Base-by-base conservation (phyloP, 2,797 vertebrate genomes). In the Hozukius guyotensis region DNA sequence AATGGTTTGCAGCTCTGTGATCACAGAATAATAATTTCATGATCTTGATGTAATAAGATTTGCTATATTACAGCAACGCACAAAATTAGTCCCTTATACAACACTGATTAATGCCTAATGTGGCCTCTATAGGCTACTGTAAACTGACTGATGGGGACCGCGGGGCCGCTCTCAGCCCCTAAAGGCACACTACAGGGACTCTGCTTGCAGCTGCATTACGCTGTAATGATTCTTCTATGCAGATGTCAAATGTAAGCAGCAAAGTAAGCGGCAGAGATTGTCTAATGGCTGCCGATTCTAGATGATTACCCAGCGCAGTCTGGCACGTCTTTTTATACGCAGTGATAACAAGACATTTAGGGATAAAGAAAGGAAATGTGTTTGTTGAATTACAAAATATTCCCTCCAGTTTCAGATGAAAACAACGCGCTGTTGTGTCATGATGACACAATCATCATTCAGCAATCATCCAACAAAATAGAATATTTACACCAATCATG, bases 81-180 rank as follows among this genome's bases (percentile, higher is more conserved):
- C 61, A 65, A 9, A 29, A 60, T 65, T 22, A n/a, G 42, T 31
- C 34, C n/a, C 63, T 59, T n/a, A 67, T 34, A n/a, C 7, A 64
- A 16, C 53, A 42, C 8, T 70, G 24, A 76, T 68, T 22, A 34
- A 38, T 75, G 31, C 31, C 25, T 34, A 22, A 22, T 32, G 38
- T 67, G 53, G 25, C 62, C 72, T 27, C 60, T 29, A 12, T 8
- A 49, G 16, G 31, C 55, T 38, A 22, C 57, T 57, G n/a, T 78
- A 60, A 59, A 67, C 71, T 29, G 24, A 78, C 46, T 70, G 42
- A 16, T 59, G 49, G 72, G 57, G 68, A 74, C 78, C 7, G 4
- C 75, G 67, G 67, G 62, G 57, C 32, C 1, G 52, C 64, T 61
- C 56, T 29, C 20, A 31, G 64, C 6, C 72, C 72, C 79, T 71